Percentiles rank a stretch among this genome's conserved stretches.
Conservation (phyloP, 2,113 vertebrate species). For the Manacus vitellinus region DNA sequence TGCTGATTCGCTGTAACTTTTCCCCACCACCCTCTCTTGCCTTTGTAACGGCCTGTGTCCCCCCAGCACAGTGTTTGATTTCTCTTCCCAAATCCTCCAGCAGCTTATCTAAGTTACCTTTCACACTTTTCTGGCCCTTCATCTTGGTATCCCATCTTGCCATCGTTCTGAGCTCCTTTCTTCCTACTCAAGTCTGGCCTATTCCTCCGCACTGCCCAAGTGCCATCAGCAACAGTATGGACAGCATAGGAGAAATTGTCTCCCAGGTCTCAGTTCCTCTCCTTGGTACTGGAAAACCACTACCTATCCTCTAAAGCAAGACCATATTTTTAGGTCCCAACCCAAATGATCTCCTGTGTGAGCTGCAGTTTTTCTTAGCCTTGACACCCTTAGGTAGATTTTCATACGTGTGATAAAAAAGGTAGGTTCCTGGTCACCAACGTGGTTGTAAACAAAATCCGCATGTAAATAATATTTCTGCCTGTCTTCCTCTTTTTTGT, state of each 20-base stretch:
- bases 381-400: background rate
- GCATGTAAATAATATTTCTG: background rate
- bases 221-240: background rate
- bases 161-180: accelerated
- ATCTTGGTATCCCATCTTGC: background rate
- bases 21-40: background rate
- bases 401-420: background rate
- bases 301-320: background rate
- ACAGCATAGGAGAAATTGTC: background rate
- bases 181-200: background rate
- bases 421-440: background rate
- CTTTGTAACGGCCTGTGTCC: background rate
- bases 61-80: background rate
- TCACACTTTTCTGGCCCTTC: background rate
- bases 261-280: background rate
- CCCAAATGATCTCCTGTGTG: background rate
- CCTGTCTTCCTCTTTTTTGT: background rate
- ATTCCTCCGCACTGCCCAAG: background rate
- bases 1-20: background rate
- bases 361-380: background rate
- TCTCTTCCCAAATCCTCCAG: background rate
- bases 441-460: background rate
- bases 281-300: background rate
- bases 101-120: background rate
- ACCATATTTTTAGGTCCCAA: background rate